phyloP scores from a whole-genome alignment of 2,888 invertebrate species.

The Trichogramma evanescens region DNA sequence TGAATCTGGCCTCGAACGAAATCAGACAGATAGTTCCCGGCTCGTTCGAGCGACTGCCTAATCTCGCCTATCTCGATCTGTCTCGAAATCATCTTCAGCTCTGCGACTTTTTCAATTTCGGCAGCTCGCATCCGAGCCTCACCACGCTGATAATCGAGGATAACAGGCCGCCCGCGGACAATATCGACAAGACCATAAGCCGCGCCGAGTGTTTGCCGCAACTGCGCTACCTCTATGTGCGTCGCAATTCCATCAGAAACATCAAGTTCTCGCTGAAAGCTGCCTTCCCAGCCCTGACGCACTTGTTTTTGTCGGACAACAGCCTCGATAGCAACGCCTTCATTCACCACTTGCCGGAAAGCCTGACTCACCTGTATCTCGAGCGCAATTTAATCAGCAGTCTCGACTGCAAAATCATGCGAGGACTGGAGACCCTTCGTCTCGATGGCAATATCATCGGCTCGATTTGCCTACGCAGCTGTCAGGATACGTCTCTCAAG shows the following conservation, averaged over 20 bases:
- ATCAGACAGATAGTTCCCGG: slow-evolving; percentile 27
- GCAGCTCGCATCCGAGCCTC: slow-evolving; percentile 25
- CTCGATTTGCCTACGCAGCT: slow-evolving; percentile 28
- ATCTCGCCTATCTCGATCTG: slow-evolving; percentile 33
- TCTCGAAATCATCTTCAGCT: slow-evolving; percentile 33
- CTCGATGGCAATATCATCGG: slow-evolving; percentile 31
- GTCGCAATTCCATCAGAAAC: slow-evolving; percentile 27
- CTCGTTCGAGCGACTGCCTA: slow-evolving; percentile 30
- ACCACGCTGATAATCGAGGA: slow-evolving; percentile 31
- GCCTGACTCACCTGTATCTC: slow-evolving; percentile 31
- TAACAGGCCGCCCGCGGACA: slow-evolving; percentile 26
- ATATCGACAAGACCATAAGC: slow-evolving; percentile 19
- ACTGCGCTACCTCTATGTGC: slow-evolving; percentile 32
- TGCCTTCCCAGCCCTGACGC: slow-evolving; percentile 31
- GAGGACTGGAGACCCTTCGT: slow-evolving; percentile 26
- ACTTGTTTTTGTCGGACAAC: slow-evolving; percentile 35
- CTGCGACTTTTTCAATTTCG: slow-evolving; percentile 31
- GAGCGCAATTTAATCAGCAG: slow-evolving; percentile 29
- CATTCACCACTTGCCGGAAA: slow-evolving; percentile 26
- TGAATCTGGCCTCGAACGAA: slow-evolving; percentile 30
- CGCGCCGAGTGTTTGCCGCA: slow-evolving; percentile 28
- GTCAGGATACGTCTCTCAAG: slow-evolving; percentile 24
- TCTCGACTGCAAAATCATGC: slow-evolving; percentile 25
- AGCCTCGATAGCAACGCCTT: slow-evolving; percentile 27
- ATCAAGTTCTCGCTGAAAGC: slow-evolving; percentile 26